A percentile compares a stretch with the other conserved stretches of the same genome.
Evolutionary conservation across 2,113 vertebrate genomes (phyloP).

Genomic region (Sylvilagus bachmani): DNA sequence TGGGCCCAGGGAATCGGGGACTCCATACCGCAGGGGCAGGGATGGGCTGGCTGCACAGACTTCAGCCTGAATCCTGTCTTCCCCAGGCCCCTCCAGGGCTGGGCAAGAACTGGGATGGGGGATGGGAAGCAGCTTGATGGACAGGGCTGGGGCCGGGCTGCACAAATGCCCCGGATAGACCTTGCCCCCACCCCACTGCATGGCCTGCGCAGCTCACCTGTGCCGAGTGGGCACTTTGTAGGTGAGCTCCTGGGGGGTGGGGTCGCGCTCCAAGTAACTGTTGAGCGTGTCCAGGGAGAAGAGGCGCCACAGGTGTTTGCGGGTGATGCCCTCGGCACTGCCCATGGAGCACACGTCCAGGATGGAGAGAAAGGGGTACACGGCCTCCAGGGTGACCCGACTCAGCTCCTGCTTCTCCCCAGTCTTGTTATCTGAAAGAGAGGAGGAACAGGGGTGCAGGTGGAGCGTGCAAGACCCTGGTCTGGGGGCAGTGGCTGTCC

Average conservation of each 20-base stretch:
- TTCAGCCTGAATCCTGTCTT: background rate
- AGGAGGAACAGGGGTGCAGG: background rate
- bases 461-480: background rate
- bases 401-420: slow-evolving; percentile 86
- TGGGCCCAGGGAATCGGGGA: background rate
- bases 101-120: background rate
- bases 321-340: slow-evolving; percentile 88
- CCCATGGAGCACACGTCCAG: slow-evolving; percentile 88
- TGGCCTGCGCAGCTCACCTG: slow-evolving; percentile 87
- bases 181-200: background rate
- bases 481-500: background rate
- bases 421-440: slow-evolving; percentile 60
- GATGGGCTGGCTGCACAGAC: background rate
- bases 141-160: background rate
- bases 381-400: slow-evolving; percentile 86
- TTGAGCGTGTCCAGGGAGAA: slow-evolving; percentile 94
- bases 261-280: slow-evolving; percentile 88
- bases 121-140: background rate
- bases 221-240: slow-evolving; percentile 90
- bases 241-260: slow-evolving; percentile 88
- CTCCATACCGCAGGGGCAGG: background rate
- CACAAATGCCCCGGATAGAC: too few species aligned
- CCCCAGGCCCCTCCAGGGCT: background rate
- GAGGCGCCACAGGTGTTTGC: slow-evolving; percentile 91
- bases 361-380: slow-evolving; percentile 91